Base-by-base conservation (phyloP, 2,888 invertebrate species). In the Platycheirus albimanus region DNA sequence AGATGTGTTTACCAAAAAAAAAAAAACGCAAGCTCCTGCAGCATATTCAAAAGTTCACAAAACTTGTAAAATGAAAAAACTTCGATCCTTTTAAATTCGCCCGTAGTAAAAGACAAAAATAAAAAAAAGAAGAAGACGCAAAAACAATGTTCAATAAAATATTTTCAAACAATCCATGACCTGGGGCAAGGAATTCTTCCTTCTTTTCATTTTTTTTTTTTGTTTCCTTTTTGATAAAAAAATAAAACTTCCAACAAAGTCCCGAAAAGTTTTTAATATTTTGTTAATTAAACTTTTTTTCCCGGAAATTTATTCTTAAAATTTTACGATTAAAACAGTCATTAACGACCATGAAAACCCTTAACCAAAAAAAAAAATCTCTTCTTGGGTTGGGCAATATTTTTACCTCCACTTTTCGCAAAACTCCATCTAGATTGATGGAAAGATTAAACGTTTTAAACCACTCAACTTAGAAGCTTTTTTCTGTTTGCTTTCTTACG, bases 381-480 rank as follows among this genome's bases (percentile, higher is more conserved):
- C n/a, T 33, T 33, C 30, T 33, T 8, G 8, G 8, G 30, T 1
- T 4, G 30, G 30, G 30, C 6, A 4, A 24, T 24, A 24, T 24
- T 24, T 6, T 24, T 24, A 24, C 43, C 11, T 28, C 45, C 19
- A 24, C 43, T 30, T 56, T 38, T 56, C 28, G 0, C 8, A 20
- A 74, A 54, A 69, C 49, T 51, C 56, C 45, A 58, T 75, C 41
- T 30, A 71, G 70, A 80, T 76, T 80, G 80, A 80, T 75, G 69
- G 58, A 45, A 17, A 64, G 75, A 75, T 70, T 75, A 80, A 33
- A 8, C 30, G 8, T 8, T 64, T 30, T 58, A 56, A 69, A 63
- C 38, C 38, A 13, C 49, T 64, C 24, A 38, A 64, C 24, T 45
- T 30, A 13, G 43, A 33, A 45, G 30, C 17, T 19, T 28, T 24